Base-by-base conservation (phyloP, 2,797 vertebrate species). In the Trematomus bernacchii region DNA sequence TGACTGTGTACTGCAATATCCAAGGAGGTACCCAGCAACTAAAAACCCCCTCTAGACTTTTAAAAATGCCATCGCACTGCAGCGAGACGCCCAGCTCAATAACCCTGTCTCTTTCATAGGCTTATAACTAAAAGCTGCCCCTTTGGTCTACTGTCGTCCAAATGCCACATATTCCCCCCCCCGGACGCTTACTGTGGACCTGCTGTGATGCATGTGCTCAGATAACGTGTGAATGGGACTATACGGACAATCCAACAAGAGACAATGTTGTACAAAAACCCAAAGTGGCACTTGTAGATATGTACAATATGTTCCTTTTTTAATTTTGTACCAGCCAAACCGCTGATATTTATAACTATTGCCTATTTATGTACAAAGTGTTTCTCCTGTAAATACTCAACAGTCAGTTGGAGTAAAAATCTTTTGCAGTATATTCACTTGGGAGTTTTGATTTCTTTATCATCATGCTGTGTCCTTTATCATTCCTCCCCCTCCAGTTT, bases 241-340 rank as follows among this genome's bases (percentile, higher is more conserved):
- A 16, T 21, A 77, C 0, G 81, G 90, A 91, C 87, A 89, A 91
- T 92, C 86, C 85, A 79, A 76, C 83, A 73, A 84, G 69, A 90
- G 87, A 79, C 77, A 27, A 84, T 73, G 69, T 82, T 85, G 71
- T 80, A 76, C 75, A 80, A 73, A 75, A 63, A 66, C 77, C 93
- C 86, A 85, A 89, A 63, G 86, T 89, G 92, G 89, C 89, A 77
- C 86, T 59, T 98, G 96, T 98, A 96, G 90, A 97, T 97, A 64
- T 98, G 95, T 97, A 97, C 77, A 71, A 90, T 94, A 93, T 92
- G 72, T 93, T 94, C 77, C 90, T 95, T 94, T 95, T 96, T 94
- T 89, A 92, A 90, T 96, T 97, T 97, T 97, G 86, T 95, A 97
- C 95, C 90, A 94, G 91, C 87, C 89, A 86, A 78, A 83, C 86